Conservation (phyloP, 1,140 invertebrate genomes). For the Alviniconcha marisindica region DNA sequence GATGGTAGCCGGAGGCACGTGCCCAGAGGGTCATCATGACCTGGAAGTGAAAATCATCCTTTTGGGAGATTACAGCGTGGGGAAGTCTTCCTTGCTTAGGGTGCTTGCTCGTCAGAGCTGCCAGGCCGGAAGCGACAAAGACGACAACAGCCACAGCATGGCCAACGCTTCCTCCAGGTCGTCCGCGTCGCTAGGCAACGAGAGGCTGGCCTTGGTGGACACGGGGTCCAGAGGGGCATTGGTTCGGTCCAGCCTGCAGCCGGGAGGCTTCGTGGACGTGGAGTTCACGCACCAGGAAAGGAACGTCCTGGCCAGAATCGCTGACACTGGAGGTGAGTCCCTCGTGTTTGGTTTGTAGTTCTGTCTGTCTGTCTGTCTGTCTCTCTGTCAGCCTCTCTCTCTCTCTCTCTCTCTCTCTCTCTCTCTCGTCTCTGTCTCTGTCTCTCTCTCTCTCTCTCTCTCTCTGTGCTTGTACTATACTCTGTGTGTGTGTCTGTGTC, state of each 20-base stretch:
- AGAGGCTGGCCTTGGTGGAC: neutral
- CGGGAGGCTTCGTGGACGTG: constrained; percentile 35
- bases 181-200: neutral
- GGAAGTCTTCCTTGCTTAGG: constrained; percentile 25
- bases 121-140: neutral
- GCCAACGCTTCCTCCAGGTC: neutral
- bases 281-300: constrained; percentile 34
- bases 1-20: neutral
- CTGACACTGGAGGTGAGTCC: constrained; percentile 35
- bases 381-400: neutral
- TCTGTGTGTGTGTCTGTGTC: too few relatives aligned
- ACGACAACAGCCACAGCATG: neutral
- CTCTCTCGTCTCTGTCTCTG: neutral
- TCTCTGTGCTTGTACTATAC: neutral
- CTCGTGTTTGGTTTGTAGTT: neutral
- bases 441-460: neutral
- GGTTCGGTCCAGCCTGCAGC: constrained; percentile 23
- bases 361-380: neutral
- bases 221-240: neutral
- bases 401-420: neutral
- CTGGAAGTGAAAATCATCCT: constrained; percentile 36
- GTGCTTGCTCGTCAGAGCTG: constrained; percentile 11
- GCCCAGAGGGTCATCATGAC: neutral
- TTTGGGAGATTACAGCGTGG: constrained; percentile 36
- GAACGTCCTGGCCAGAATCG: constrained; percentile 27